Evolutionary conservation across 2,888 invertebrate species (phyloP).

Genomic region (Ophonus ardosiacus): DNA sequence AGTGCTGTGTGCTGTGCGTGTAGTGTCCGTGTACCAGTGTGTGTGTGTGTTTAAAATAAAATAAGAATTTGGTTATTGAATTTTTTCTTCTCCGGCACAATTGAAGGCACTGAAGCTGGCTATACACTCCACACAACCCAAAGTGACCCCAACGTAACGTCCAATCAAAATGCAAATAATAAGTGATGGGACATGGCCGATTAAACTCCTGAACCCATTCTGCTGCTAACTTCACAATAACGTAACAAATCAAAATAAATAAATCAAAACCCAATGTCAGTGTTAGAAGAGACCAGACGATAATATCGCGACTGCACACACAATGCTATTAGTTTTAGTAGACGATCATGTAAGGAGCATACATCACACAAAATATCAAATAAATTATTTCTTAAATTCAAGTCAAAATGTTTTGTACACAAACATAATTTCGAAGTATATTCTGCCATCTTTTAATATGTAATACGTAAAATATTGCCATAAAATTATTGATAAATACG

Average conservation of each 20-base stretch:
- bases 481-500: too few species aligned
- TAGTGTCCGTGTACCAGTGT: neutral
- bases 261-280: constrained; percentile 55
- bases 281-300: constrained; percentile 60
- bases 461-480: too few species aligned
- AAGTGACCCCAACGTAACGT: constrained; percentile 40
- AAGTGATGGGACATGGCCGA: constrained; percentile 61
- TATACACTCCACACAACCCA: constrained; percentile 57
- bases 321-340: constrained; percentile 62
- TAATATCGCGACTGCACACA: constrained; percentile 59
- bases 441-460: too few species aligned
- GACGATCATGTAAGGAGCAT: constrained; percentile 15
- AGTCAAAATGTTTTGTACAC: neutral
- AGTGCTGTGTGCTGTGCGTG: neutral
- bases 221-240: constrained; percentile 52
- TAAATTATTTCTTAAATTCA: neutral
- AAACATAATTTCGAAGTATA: too few species aligned
- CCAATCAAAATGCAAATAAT: constrained; percentile 61
- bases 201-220: constrained; percentile 63
- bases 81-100: neutral
- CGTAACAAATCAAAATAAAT: constrained; percentile 50
- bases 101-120: constrained; percentile 48
- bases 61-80: neutral
- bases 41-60: neutral
- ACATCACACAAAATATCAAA: neutral